These are phyloP conservation scores for Scaptodrosophila lebanonensis DNA, from an alignment of 1,140 invertebrate species.

Conservation along the genomic window DNA sequence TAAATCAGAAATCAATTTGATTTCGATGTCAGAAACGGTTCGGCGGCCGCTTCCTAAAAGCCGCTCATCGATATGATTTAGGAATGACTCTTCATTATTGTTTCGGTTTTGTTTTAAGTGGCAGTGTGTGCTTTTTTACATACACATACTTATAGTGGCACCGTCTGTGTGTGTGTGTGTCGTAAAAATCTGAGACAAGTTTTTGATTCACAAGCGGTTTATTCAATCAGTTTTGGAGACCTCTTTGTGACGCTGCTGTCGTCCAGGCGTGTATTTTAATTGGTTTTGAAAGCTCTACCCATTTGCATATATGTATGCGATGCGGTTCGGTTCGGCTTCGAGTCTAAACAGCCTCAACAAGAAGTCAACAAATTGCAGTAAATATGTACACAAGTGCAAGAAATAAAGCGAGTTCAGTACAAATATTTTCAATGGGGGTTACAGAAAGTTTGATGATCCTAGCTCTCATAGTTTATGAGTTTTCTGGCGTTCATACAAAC, in stretches of 20 bases:
- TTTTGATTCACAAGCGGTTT: conserved; percentile 26
- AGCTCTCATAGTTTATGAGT: no score
- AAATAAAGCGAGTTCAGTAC: no score
- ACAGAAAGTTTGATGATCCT: no score
- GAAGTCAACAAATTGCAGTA: no score
- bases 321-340: conserved; percentile 6
- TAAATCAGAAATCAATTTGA: conserved; percentile 63
- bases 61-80: conserved; percentile 58
- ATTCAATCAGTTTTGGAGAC: conserved; percentile 39
- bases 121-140: neutral
- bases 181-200: conserved; percentile 19
- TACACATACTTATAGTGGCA: neutral
- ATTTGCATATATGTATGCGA: conserved; percentile 24
- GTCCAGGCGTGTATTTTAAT: conserved; percentile 44
- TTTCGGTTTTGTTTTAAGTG: neutral
- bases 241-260: conserved; percentile 19
- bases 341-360: conserved; percentile 9
- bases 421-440: no score
- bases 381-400: no score
- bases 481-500: no score
- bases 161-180: conserved; percentile 2
- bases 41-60: conserved; percentile 4
- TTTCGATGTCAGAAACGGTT: no score
- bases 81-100: conserved; percentile 17
- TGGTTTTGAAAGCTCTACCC: conserved; percentile 55